phyloP scores from a whole-genome alignment of 2,888 invertebrate species.

The Labia minor region DNA sequence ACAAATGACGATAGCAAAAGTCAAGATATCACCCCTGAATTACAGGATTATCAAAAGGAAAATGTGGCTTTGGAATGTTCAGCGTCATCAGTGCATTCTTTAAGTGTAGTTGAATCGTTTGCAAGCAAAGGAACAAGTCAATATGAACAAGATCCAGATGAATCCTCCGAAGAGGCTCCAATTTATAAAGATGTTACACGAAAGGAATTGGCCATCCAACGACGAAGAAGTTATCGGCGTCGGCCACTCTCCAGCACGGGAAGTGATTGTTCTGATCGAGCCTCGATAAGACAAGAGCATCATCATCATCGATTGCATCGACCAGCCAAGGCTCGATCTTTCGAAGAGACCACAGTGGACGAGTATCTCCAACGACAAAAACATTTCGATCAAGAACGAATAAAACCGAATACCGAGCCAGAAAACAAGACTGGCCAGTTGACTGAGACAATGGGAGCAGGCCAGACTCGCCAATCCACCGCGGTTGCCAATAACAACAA shows the following conservation, averaged over 20 bases:
- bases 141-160: background rate
- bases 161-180: background rate
- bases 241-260: background rate
- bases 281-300: background rate
- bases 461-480: background rate
- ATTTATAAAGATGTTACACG: conserved; percentile 22
- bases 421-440: background rate
- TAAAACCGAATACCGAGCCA: background rate
- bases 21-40: background rate
- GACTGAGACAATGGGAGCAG: background rate
- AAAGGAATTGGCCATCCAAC: conserved; percentile 22
- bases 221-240: conserved; percentile 20
- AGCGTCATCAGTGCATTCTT: background rate
- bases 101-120: background rate
- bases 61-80: background rate
- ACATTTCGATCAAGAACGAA: conserved; percentile 8
- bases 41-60: background rate
- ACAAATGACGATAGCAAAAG: background rate
- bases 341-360: background rate
- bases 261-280: background rate
- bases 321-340: background rate
- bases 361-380: background rate
- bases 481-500: too few relatives aligned
- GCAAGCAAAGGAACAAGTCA: background rate
- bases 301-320: background rate